Conservation (phyloP, 2,888 invertebrate genomes). For the Caenorhabditis afra region DNA sequence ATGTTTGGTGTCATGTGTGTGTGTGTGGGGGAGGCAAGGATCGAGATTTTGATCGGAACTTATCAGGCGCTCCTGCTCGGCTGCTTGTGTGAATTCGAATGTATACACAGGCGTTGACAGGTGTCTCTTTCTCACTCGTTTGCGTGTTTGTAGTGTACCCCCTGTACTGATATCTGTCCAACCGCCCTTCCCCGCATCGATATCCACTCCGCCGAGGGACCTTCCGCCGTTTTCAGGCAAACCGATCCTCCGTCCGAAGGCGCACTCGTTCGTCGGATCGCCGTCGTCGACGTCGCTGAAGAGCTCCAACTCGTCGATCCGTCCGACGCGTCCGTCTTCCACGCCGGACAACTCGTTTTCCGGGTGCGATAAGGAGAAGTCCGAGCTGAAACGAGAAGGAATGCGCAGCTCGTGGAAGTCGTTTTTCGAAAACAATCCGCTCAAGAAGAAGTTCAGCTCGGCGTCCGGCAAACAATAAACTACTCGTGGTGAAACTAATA, state of each 20-base stretch:
- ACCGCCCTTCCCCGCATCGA: not conserved
- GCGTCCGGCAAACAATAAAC: not conserved
- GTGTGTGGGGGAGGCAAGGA: not conserved
- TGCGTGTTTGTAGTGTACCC: constrained; percentile 26
- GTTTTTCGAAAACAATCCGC: constrained; percentile 23
- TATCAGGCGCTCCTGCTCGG: constrained; percentile 45
- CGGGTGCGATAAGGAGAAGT: constrained; percentile 11
- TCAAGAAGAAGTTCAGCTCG: constrained; percentile 29
- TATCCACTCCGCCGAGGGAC: too few species aligned
- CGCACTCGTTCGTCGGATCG: constrained; percentile 32
- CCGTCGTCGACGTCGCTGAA: constrained; percentile 29
- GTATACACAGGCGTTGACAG: constrained; percentile 59
- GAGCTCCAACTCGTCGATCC: constrained; percentile 9
- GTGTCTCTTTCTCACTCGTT: constrained; percentile 35
- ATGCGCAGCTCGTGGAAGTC: constrained; percentile 43
- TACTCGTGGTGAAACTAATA: not conserved
- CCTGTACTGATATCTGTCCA: not conserved
- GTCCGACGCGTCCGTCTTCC: constrained; percentile 31
- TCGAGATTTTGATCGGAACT: constrained; percentile 45
- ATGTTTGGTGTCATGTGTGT: constrained; percentile 40
- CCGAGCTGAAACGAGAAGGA: constrained; percentile 8
- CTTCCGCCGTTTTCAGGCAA: constrained; percentile 22
- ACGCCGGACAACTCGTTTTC: constrained; percentile 37
- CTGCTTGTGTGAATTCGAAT: constrained; percentile 48
- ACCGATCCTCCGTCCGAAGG: constrained; percentile 19